These are phyloP conservation scores for Malurus melanocephalus DNA, from an alignment of 2,113 vertebrate species.

Conservation along the genomic window DNA sequence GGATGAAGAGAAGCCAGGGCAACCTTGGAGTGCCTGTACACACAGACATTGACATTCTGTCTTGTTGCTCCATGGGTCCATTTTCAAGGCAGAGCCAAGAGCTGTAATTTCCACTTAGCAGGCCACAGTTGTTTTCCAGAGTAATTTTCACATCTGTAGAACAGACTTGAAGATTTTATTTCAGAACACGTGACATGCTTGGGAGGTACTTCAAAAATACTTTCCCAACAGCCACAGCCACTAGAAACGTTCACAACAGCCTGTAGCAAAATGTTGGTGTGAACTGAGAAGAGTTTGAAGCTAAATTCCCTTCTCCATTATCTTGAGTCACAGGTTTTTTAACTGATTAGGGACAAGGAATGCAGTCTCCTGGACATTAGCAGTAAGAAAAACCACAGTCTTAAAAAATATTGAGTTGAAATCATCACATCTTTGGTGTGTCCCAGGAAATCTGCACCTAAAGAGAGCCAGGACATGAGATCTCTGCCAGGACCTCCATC, in stretches of 20 bases:
- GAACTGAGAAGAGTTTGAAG: not conserved
- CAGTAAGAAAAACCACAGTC: not conserved
- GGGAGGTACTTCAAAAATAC: not conserved
- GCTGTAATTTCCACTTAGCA: conserved; percentile 10
- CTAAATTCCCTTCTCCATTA: not conserved
- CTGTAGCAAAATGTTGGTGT: not conserved
- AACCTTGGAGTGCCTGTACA: not conserved
- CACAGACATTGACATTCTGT: not conserved
- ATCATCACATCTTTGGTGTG: not conserved
- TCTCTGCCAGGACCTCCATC: rapidly evolving
- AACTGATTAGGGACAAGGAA: not conserved
- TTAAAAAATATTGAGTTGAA: not conserved
- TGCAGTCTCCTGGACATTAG: not conserved
- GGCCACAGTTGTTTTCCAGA: not conserved
- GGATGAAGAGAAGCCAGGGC: not conserved
- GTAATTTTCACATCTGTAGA: not conserved
- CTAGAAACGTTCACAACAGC: not conserved
- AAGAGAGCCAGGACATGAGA: not conserved
- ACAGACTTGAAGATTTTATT: not conserved
- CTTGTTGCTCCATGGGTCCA: not conserved
- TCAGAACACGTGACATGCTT: not conserved
- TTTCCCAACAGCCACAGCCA: not conserved
- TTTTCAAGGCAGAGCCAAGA: not conserved
- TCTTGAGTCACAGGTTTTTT: not conserved
- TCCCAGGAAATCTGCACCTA: not conserved